Evolutionary conservation across 1,140 invertebrate genomes (phyloP).

Genomic region (Contarinia nasturtii): DNA sequence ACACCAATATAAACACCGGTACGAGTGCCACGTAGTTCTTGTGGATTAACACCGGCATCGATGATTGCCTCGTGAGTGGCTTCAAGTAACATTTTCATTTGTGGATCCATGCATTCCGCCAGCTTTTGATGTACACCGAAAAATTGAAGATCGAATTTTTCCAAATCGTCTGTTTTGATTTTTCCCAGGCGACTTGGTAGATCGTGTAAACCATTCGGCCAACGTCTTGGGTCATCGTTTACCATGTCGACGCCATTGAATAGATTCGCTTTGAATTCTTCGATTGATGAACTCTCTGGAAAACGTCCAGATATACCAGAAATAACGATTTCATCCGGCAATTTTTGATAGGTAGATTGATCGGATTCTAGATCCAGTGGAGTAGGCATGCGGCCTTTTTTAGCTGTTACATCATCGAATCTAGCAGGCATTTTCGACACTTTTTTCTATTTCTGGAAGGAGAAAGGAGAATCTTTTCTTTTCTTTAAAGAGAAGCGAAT

Average conservation of each 20-base stretch:
- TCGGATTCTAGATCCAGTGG: slow-evolving; percentile 16
- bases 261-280: slow-evolving; percentile 75
- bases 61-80: too few species aligned
- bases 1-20: too few species aligned
- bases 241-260: slow-evolving; percentile 74
- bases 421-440: slow-evolving; percentile 21
- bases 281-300: slow-evolving; percentile 69
- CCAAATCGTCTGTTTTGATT: slow-evolving; percentile 74
- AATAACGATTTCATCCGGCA: slow-evolving; percentile 74
- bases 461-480: too few species aligned
- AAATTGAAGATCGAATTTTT: slow-evolving; percentile 75
- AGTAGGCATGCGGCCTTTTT: slow-evolving; percentile 12
- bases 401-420: slow-evolving; percentile 20
- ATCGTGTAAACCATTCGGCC: slow-evolving; percentile 55
- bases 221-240: slow-evolving; percentile 67
- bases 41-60: slow-evolving; percentile 74
- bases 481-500: too few species aligned
- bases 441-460: background rate
- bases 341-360: slow-evolving; percentile 9
- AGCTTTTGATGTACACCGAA: slow-evolving; percentile 89
- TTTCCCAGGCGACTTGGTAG: slow-evolving; percentile 73
- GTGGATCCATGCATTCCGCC: slow-evolving; percentile 89
- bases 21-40: slow-evolving; percentile 53
- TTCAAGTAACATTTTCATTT: slow-evolving; percentile 70
- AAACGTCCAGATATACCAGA: slow-evolving; percentile 77